These are phyloP conservation scores for Branchinecta lindahli DNA, from an alignment of 1,140 invertebrate genomes.

Conservation along the genomic window DNA sequence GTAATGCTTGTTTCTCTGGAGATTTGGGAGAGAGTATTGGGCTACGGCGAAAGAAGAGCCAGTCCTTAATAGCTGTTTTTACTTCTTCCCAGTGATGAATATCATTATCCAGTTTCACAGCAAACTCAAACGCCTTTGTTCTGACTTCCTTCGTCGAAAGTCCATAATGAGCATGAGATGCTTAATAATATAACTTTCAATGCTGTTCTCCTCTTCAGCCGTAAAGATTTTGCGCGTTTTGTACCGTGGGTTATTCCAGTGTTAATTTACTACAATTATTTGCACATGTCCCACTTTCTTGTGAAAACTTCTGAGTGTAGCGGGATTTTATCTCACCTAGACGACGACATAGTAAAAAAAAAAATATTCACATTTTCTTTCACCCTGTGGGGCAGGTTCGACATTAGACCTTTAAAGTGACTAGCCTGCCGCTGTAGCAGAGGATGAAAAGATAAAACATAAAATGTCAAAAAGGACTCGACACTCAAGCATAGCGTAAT, in stretches of 20 bases:
- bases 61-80: conserved; percentile 3
- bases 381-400: no score
- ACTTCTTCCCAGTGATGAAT: background rate
- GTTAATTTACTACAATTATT: background rate
- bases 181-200: conserved; percentile 6
- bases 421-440: no score
- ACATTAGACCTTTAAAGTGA: no score
- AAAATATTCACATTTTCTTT: no score
- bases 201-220: background rate
- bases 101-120: background rate
- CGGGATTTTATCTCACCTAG: no score
- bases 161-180: conserved; percentile 1
- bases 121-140: background rate
- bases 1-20: conserved; percentile 31
- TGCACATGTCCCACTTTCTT: conserved; percentile 4
- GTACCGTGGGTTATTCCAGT: conserved; percentile 4
- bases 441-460: no score
- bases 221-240: conserved; percentile 1
- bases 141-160: conserved; percentile 4
- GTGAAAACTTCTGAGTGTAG: conserved; percentile 5
- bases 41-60: conserved; percentile 30
- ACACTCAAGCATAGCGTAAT: no score
- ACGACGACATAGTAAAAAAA: no score
- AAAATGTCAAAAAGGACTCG: no score
- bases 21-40: conserved; percentile 28